Evolutionary conservation across 2,888 invertebrate species (phyloP).

Genomic region (Girardia tigrina): DNA sequence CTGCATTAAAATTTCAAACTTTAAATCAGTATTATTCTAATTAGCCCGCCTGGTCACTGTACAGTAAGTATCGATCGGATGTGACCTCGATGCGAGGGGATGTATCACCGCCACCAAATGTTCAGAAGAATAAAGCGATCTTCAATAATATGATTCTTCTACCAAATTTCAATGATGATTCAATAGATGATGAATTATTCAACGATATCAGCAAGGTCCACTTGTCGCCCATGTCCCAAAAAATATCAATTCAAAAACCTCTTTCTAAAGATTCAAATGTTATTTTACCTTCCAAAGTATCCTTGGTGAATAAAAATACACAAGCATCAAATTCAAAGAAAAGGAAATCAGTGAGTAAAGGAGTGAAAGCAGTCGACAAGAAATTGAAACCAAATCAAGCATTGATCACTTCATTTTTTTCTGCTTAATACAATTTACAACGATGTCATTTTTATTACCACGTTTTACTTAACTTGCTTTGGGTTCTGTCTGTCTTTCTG

Average conservation of each 20-base stretch:
- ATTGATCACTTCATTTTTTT: constrained; percentile 12
- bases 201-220: background rate
- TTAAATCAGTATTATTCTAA: background rate
- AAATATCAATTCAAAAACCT: no score
- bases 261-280: no score
- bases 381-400: background rate
- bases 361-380: background rate
- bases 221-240: background rate
- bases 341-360: background rate
- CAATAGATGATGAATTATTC: background rate
- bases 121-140: background rate
- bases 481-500: no score
- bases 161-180: background rate
- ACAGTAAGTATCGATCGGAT: background rate
- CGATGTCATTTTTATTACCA: no score
- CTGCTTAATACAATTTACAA: background rate
- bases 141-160: background rate
- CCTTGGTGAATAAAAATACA: background rate
- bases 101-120: background rate
- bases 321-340: background rate
- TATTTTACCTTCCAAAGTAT: background rate
- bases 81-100: background rate
- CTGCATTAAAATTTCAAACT: no score
- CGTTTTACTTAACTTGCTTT: no score
- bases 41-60: background rate